Evolutionary conservation across 2,888 invertebrate genomes (phyloP).

Genomic region (Trachelus iudaicus): DNA sequence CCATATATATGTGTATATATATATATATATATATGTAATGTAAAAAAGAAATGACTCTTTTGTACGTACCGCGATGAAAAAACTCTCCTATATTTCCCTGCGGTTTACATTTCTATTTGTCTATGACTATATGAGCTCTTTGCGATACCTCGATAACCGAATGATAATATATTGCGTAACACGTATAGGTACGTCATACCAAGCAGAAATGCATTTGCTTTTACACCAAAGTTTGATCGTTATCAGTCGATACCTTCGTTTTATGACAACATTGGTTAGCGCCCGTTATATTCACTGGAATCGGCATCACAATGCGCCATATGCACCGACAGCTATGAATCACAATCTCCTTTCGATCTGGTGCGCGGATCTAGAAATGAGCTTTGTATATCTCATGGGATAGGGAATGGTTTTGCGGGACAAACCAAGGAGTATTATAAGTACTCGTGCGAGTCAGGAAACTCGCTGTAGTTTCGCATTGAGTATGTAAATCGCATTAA

Average conservation of each 20-base stretch:
- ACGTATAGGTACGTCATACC: not conserved
- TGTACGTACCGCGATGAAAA: not conserved
- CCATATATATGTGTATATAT: not conserved
- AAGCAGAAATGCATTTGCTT: constrained; percentile 1
- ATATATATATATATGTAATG: not conserved
- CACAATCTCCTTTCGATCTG: constrained; percentile 18
- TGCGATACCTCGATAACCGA: not conserved
- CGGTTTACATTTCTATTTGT: not conserved
- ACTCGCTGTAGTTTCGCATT: not conserved
- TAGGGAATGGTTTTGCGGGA: not conserved
- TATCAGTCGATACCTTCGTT: constrained; percentile 9
- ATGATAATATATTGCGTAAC: constrained; percentile 8
- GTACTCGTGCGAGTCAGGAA: not conserved
- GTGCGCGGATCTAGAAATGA: constrained; percentile 8
- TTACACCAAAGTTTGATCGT: constrained; percentile 2
- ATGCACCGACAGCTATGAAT: constrained; percentile 17
- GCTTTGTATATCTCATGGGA: not conserved
- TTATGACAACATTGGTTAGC: constrained; percentile 6
- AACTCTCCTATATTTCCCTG: not conserved
- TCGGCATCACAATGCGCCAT: constrained; percentile 12
- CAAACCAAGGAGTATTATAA: not conserved
- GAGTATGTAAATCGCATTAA: not conserved
- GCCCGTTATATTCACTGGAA: constrained; percentile 6
- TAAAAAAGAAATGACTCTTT: not conserved
- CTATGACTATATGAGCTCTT: not conserved